Conservation (phyloP, 2,888 invertebrate species). For the Drepana falcataria region DNA sequence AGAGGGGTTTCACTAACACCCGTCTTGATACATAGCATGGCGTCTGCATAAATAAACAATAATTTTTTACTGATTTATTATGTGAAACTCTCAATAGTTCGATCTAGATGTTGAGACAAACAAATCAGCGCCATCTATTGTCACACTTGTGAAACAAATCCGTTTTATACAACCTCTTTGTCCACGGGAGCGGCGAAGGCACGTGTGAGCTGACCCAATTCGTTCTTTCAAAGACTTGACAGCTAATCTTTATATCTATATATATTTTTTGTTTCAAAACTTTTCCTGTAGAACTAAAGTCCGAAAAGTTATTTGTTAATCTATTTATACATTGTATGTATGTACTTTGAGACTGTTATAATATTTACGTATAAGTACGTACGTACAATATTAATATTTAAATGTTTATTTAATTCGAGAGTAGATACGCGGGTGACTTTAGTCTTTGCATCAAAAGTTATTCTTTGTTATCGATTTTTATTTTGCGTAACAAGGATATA, state of each 20-base stretch:
- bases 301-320: constrained; percentile 58
- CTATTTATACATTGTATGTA: constrained; percentile 77
- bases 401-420: constrained; percentile 73
- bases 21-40: no score
- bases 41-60: no score
- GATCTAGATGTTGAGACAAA: no score
- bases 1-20: no score
- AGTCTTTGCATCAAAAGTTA: constrained; percentile 32
- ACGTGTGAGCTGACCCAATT: constrained; percentile 30
- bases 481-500: constrained; percentile 29
- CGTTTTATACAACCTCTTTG: constrained; percentile 12
- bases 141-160: no score
- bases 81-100: no score
- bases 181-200: constrained; percentile 32
- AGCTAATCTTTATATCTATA: constrained; percentile 34
- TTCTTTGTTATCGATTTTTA: constrained; percentile 25
- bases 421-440: constrained; percentile 55
- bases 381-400: constrained; percentile 72
- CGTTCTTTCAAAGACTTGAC: constrained; percentile 57
- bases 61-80: no score
- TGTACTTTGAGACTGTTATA: constrained; percentile 76
- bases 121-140: no score
- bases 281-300: constrained; percentile 41
- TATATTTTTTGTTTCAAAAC: constrained; percentile 23
- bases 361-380: constrained; percentile 75